phyloP scores from a whole-genome alignment of 1,140 invertebrate genomes.

The Elymnias hypermnestra region DNA sequence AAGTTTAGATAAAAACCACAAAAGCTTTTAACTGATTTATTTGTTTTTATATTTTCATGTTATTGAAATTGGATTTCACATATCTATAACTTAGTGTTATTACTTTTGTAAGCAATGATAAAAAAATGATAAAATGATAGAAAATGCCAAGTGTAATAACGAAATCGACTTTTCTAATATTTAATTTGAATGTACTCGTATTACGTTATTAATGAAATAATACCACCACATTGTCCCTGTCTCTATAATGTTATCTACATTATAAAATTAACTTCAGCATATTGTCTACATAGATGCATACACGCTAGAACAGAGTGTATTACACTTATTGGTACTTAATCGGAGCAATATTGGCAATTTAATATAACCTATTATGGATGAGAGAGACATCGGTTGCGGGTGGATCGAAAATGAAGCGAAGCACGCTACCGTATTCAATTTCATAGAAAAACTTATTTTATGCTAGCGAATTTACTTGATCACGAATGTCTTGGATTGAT shows the following conservation, averaged over 20 bases:
- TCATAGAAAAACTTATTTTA: constrained; percentile 64
- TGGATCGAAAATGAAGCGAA: constrained; percentile 44
- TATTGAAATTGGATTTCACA: no score
- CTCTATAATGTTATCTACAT: neutral
- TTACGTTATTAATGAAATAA: no score
- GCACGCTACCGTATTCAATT: constrained; percentile 68
- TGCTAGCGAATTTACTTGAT: constrained; percentile 37
- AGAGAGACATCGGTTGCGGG: constrained; percentile 52
- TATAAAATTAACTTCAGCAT: neutral
- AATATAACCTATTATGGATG: constrained; percentile 51
- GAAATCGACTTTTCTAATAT: no score
- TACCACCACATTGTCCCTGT: no score
- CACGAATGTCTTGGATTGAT: constrained; percentile 46
- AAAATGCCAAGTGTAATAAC: no score
- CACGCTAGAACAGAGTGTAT: constrained; percentile 22
- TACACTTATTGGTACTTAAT: constrained; percentile 42
- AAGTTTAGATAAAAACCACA: no score
- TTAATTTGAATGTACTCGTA: no score
- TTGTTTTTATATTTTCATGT: no score
- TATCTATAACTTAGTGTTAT: no score
- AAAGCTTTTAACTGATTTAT: no score
- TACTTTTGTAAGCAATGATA: no score
- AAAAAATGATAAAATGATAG: no score
- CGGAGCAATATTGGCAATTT: constrained; percentile 49
- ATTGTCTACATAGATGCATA: neutral